Percentiles rank a stretch among this genome's conserved stretches.
Evolutionary conservation across 2,113 vertebrate species (phyloP).

Genomic region (Struthio camelus): DNA sequence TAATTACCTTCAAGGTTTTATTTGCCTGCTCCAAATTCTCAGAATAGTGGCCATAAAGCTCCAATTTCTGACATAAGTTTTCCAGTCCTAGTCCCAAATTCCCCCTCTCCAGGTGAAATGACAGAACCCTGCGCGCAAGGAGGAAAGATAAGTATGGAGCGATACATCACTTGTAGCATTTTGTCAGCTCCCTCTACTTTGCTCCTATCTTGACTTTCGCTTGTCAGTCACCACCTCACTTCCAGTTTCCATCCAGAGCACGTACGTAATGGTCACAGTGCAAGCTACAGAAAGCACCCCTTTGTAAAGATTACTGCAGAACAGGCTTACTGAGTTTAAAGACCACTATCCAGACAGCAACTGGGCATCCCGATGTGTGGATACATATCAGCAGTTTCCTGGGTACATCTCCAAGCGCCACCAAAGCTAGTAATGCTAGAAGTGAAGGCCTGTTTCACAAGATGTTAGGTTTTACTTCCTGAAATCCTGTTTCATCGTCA

Average conservation of each 20-base stretch:
- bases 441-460: neutral
- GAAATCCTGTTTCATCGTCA: neutral
- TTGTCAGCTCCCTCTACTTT: neutral
- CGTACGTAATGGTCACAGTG: neutral
- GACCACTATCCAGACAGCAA: neutral
- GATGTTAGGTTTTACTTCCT: neutral
- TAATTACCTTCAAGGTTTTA: conserved; percentile 81
- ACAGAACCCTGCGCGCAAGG: conserved; percentile 76
- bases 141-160: neutral
- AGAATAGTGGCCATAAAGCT: conserved; percentile 82
- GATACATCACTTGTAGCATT: neutral
- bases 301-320: neutral
- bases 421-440: neutral
- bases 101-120: conserved; percentile 82
- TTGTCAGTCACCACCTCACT: neutral
- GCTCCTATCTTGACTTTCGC: neutral
- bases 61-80: conserved; percentile 81
- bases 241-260: neutral
- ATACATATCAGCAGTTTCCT: neutral
- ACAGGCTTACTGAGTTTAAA: neutral
- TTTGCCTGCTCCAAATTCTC: conserved; percentile 85
- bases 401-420: neutral
- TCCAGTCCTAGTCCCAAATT: conserved; percentile 81
- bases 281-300: neutral
- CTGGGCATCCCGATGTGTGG: neutral